Conservation (phyloP, 1,140 invertebrate genomes). For the Eufriesea mexicana region DNA sequence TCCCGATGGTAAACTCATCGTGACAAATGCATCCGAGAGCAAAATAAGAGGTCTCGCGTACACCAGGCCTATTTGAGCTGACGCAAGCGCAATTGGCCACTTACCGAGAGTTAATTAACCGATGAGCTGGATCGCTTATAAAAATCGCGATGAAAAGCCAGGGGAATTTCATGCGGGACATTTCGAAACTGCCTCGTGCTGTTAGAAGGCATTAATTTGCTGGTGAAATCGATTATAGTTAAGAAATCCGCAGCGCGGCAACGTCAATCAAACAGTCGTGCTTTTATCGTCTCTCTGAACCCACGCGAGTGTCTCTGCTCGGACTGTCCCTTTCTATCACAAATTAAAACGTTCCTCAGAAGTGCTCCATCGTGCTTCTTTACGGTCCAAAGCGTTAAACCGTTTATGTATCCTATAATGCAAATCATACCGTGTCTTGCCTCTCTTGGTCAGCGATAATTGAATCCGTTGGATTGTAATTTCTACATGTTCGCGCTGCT, state of each 20-base stretch:
- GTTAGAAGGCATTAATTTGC: constrained; percentile 46
- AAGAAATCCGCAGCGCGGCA: constrained; percentile 40
- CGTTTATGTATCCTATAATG: neutral
- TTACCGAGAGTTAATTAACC: constrained; percentile 46
- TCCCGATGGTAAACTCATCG: too few relatives aligned
- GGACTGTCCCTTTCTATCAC: constrained; percentile 23
- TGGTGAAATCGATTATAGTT: constrained; percentile 61
- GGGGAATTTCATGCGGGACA: constrained; percentile 2
- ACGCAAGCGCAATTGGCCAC: constrained; percentile 44
- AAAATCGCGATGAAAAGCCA: constrained; percentile 15
- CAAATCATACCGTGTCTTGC: neutral
- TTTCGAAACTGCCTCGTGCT: constrained; percentile 42
- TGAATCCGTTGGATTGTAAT: neutral
- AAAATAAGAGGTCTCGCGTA: neutral
- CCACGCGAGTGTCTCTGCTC: constrained; percentile 38
- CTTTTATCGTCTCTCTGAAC: constrained; percentile 56
- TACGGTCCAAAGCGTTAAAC: neutral
- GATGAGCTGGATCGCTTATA: neutral
- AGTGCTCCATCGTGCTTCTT: neutral
- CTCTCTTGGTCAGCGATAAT: neutral
- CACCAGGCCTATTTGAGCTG: constrained; percentile 34
- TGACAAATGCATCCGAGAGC: too few relatives aligned
- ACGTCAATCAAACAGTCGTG: constrained; percentile 40
- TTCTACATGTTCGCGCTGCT: neutral
- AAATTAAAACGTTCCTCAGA: constrained; percentile 27